Percentiles rank a stretch among this genome's conserved stretches.
Evolutionary conservation across 2,113 vertebrate species (phyloP).

Genomic region (Pristiophorus japonicus): DNA sequence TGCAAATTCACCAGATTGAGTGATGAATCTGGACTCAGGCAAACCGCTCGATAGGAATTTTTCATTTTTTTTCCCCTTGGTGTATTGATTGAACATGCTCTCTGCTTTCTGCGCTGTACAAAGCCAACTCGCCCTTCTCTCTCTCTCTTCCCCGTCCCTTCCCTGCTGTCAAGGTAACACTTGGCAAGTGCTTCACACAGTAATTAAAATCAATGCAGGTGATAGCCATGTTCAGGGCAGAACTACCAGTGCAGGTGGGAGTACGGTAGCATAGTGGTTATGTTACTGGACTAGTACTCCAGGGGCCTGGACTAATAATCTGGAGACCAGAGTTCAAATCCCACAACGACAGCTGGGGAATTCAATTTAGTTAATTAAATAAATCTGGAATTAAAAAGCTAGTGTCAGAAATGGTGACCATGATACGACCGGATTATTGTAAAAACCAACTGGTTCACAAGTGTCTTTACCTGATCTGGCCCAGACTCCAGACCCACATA

Average conservation of each 20-base stretch:
- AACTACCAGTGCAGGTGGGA: not conserved
- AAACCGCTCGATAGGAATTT: constrained; percentile 39
- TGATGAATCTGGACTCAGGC: constrained; percentile 35
- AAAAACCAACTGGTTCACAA: too few relatives aligned
- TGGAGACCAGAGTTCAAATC: too few relatives aligned
- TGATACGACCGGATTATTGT: too few relatives aligned
- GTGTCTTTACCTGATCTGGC: too few relatives aligned
- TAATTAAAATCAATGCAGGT: constrained; percentile 15
- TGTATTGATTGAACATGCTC: constrained; percentile 37
- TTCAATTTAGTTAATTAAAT: too few relatives aligned
- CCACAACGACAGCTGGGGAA: too few relatives aligned
- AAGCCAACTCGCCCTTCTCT: not conserved
- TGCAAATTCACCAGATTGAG: constrained; percentile 30
- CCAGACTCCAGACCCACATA: too few relatives aligned
- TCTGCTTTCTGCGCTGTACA: constrained; percentile 22
- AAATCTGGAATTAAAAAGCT: too few relatives aligned
- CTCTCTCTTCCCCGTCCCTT: not conserved
- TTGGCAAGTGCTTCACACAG: not conserved
- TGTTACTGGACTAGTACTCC: too few relatives aligned
- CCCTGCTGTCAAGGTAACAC: not conserved
- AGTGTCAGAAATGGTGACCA: too few relatives aligned
- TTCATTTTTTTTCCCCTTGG: constrained; percentile 23
- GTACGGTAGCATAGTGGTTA: too few relatives aligned
- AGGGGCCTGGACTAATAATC: too few relatives aligned
- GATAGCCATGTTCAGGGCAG: not conserved